Conservation (phyloP, 2,797 vertebrate genomes). For the Etheostoma perlongum region DNA sequence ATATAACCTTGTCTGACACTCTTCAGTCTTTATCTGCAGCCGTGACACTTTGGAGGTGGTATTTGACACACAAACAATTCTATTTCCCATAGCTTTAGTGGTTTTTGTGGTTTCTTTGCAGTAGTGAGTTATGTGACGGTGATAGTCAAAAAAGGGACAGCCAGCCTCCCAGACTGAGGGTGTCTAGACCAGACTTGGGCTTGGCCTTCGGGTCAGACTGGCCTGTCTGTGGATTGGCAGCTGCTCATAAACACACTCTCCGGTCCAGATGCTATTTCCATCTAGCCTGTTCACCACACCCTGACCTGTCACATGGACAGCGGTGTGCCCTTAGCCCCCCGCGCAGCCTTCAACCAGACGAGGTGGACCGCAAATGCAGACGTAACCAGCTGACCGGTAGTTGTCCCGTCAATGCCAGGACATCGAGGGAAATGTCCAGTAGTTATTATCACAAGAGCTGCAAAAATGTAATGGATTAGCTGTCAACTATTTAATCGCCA, state of each 20-base stretch:
- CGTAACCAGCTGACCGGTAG: conserved; percentile 43
- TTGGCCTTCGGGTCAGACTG: conserved; percentile 69
- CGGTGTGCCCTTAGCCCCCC: conserved; percentile 63
- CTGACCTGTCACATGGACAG: conserved; percentile 78
- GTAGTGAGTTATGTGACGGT: conserved; percentile 51
- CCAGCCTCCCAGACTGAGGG: conserved; percentile 62
- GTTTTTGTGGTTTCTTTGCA: conserved; percentile 41
- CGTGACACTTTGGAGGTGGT: conserved; percentile 21
- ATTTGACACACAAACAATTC: conserved; percentile 45
- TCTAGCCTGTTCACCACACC: conserved; percentile 80
- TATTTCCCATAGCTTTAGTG: conserved; percentile 42
- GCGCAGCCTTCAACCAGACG: conserved; percentile 54
- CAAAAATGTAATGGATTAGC: no score
- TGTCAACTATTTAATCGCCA: no score
- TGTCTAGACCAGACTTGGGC: conserved; percentile 80
- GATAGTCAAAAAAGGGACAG: conserved; percentile 58
- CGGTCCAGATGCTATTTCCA: conserved; percentile 83
- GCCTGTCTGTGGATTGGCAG: conserved; percentile 79
- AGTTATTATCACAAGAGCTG: conserved; percentile 32
- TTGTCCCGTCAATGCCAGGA: conserved; percentile 46
- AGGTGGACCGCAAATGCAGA: conserved; percentile 65
- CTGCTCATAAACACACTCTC: conserved; percentile 73
- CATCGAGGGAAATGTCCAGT: conserved; percentile 53
- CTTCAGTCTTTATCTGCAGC: conserved; percentile 35
- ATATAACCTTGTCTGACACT: conserved; percentile 32